Percentiles rank a stretch among this genome's conserved stretches.
These are phyloP conservation scores for Chlamydotis undulata DNA, from an alignment of 2,113 vertebrate genomes.

Conservation along the genomic window DNA sequence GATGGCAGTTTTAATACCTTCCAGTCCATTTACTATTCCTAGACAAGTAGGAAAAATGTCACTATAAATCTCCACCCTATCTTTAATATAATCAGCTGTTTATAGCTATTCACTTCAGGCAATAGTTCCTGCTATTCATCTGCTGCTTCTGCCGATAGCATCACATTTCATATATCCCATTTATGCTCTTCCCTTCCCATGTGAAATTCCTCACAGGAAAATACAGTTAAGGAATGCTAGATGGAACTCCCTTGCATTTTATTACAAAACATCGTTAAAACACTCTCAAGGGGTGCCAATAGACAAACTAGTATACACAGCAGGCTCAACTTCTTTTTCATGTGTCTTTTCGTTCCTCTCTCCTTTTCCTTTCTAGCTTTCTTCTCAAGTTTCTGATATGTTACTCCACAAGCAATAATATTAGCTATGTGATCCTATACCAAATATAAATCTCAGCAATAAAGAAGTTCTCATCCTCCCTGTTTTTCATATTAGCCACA, in stretches of 20 bases:
- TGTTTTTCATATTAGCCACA: background rate
- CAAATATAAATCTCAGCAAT: background rate
- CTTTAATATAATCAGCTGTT: conserved; percentile 18
- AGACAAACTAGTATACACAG: background rate
- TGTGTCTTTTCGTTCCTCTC: background rate
- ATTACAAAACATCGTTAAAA: background rate
- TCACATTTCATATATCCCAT: background rate
- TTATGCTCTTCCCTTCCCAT: background rate
- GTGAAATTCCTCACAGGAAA: background rate
- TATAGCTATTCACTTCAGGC: background rate
- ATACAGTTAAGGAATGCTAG: background rate
- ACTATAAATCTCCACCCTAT: background rate
- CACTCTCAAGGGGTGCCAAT: background rate
- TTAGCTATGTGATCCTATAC: background rate
- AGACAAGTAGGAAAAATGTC: conserved; percentile 4
- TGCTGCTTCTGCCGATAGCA: background rate
- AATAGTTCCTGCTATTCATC: background rate
- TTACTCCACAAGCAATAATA: background rate
- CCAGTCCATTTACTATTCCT: background rate
- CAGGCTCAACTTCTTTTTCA: background rate
- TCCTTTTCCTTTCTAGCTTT: background rate
- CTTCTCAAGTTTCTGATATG: background rate
- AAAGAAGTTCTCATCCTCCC: background rate
- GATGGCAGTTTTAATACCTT: background rate
- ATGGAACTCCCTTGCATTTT: background rate